These are phyloP conservation scores for Okamejei kenojei DNA, from an alignment of 2,797 vertebrate species.

Conservation along the genomic window DNA sequence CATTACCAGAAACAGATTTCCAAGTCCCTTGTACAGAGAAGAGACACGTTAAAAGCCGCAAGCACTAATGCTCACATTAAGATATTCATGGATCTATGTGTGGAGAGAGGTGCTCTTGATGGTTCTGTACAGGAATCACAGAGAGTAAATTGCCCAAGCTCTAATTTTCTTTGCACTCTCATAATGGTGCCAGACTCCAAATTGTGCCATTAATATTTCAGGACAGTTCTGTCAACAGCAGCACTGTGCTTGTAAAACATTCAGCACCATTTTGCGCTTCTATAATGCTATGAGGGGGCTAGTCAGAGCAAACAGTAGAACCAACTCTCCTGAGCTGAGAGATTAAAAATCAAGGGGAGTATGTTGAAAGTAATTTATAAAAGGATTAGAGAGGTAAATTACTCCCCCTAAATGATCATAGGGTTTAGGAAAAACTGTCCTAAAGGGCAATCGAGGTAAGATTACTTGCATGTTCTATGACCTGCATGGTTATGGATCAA, in stretches of 20 bases:
- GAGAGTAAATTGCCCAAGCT: not conserved
- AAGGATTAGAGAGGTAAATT: too few relatives aligned
- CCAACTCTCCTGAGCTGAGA: too few relatives aligned
- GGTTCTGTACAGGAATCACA: not conserved
- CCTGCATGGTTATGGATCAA: too few relatives aligned
- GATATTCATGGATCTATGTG: not conserved
- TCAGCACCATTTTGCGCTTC: not conserved
- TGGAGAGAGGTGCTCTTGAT: not conserved
- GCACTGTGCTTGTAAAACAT: not conserved
- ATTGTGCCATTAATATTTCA: not conserved
- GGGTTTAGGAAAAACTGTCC: too few relatives aligned
- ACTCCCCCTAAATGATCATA: too few relatives aligned
- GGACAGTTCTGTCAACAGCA: not conserved
- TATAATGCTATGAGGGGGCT: not conserved
- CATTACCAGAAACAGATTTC: not conserved
- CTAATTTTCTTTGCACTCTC: not conserved
- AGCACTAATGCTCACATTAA: not conserved
- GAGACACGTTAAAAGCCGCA: not conserved
- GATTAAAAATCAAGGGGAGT: too few relatives aligned
- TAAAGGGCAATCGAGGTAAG: too few relatives aligned
- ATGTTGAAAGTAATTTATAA: too few relatives aligned
- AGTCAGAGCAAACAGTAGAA: too few relatives aligned
- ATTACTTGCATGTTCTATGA: too few relatives aligned
- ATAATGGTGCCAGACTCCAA: not conserved
- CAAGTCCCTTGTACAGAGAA: not conserved